Evolutionary conservation across 2,888 invertebrate genomes (phyloP).

Genomic region (Antheraea assamensis): DNA sequence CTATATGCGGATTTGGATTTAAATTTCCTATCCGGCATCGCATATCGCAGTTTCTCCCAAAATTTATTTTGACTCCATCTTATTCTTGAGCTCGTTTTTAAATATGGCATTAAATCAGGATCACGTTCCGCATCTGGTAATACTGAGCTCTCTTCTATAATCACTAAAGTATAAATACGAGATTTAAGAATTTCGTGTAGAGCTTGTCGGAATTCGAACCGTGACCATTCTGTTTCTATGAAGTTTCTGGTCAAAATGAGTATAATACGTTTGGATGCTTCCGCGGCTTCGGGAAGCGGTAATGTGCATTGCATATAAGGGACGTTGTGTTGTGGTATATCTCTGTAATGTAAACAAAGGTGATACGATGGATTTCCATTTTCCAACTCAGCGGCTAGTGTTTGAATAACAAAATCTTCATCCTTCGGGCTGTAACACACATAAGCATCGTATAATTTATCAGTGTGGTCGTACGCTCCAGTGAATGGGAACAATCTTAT

Average conservation of each 20-base stretch:
- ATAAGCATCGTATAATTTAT: conserved; percentile 96
- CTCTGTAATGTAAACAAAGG: conserved; percentile 94
- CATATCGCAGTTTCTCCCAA: conserved; percentile 95
- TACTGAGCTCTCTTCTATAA: conserved; percentile 92
- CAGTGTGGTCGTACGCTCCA: conserved; percentile 89
- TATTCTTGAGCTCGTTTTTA: conserved; percentile 92
- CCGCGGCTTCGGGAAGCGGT: conserved; percentile 92
- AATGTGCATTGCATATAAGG: conserved; percentile 88
- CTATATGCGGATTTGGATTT: conserved; percentile 84
- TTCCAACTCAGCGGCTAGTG: conserved; percentile 92
- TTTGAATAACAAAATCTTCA: conserved; percentile 94
- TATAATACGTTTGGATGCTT: conserved; percentile 92
- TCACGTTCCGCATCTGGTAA: conserved; percentile 92
- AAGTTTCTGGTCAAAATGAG: conserved; percentile 94
- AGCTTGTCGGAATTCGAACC: conserved; percentile 93
- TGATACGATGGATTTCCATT: conserved; percentile 90
- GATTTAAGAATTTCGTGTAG: conserved; percentile 93
- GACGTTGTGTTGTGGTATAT: conserved; percentile 87
- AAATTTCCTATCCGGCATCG: conserved; percentile 88
- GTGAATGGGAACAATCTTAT: conserved; percentile 89
- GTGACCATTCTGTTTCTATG: conserved; percentile 95
- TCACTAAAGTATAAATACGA: conserved; percentile 90
- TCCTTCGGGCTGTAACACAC: conserved; percentile 96
- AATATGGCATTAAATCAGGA: conserved; percentile 92
- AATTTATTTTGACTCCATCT: conserved; percentile 95